Evolutionary conservation across 2,888 invertebrate species (phyloP), one percentile per base, ranked within the genome.

Genomic region (Platycheirus albimanus): DNA sequence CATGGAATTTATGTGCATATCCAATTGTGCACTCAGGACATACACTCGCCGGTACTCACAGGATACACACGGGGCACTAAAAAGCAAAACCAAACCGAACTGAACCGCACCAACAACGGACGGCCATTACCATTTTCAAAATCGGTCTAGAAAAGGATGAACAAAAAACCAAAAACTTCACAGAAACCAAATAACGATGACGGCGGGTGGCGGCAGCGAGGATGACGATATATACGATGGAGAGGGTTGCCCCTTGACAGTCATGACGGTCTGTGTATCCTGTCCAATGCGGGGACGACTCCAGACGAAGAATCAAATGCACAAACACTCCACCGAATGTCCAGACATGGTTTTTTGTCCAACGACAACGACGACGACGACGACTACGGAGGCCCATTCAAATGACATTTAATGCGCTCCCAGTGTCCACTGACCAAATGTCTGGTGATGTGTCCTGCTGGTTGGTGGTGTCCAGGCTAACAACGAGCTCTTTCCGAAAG

Each of bases 331-430:
- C 19, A 43, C 52, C 20, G 36, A 43, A 47, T 47, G 66, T 11
- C 63, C 69, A 69, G 66, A 49, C 66, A 52, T 79, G 74, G 41
- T 30, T 8, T 56, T 38, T 56, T 47, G 56, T 33, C 43, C 28
- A 30, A 58, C 43, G 24, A 58, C 28, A 1, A n/a, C n/a, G n/a
- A n/a, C n/a, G n/a, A n/a, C n/a, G 38, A 13, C 15, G 20, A 3
- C 24, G 11, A 17, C 36, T 5, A 43, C 28, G 15, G 28, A 43
- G 61, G 80, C 66, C 77, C 83, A 78, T 78, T 83, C 64, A 74
- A 83, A 83, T 78, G 83, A 83, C 83, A 77, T 78, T 83, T 83
- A 78, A 83, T 78, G 83, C 83, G 72, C 83, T 83, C 72, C 71
- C 58, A 66, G 70, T 56, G 72, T 71, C 71, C 72, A 78, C 67